phyloP scores from a whole-genome alignment of 2,797 vertebrate genomes.

The Schizothorax lantsangensis region DNA sequence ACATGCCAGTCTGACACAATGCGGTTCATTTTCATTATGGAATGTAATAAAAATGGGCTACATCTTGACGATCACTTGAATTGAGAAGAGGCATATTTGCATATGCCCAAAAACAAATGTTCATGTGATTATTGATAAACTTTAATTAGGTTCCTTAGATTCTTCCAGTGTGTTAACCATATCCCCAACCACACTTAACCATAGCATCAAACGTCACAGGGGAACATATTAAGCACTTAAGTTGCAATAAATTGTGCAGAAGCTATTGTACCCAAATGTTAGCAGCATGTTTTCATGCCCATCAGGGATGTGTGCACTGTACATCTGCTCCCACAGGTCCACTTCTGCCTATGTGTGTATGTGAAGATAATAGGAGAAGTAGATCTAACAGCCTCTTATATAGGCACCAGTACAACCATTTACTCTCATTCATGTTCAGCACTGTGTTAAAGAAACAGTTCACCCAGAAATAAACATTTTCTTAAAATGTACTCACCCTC shows the following conservation, averaged over 20 bases:
- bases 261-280: neutral
- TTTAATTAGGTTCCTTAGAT: constrained; percentile 13
- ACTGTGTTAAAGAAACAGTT: neutral
- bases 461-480: neutral
- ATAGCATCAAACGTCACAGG: neutral
- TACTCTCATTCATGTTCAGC: neutral
- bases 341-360: neutral
- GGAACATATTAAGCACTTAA: neutral
- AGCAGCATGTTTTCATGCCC: neutral
- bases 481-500: neutral
- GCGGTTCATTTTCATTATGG: neutral
- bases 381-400: neutral
- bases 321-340: constrained; percentile 10
- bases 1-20: neutral
- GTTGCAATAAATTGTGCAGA: constrained; percentile 6
- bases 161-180: neutral
- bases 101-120: constrained; percentile 1
- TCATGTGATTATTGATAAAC: neutral
- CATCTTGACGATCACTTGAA: neutral
- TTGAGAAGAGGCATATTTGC: neutral
- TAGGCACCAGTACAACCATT: neutral
- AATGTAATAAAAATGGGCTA: neutral
- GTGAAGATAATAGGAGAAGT: neutral
- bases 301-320: constrained; percentile 18
- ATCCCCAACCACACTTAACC: neutral